A percentile compares a stretch with the other conserved stretches of the same genome.
Conservation (phyloP, 2,797 vertebrate genomes). For the Saxicola maurus region DNA sequence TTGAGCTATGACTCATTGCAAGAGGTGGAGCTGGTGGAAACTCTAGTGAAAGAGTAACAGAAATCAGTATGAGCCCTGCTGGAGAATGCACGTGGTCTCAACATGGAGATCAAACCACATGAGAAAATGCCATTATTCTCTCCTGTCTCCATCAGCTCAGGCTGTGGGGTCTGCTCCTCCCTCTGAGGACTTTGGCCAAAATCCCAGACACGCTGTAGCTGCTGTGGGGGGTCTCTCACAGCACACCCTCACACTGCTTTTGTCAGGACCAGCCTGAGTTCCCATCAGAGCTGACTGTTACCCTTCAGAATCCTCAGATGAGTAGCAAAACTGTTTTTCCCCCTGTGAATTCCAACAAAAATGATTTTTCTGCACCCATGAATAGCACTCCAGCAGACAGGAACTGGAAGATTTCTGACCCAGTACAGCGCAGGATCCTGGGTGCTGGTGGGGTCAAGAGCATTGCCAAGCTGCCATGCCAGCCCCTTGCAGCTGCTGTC, state of each 20-base stretch:
- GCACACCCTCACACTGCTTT: not conserved
- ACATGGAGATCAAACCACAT: not conserved
- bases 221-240: not conserved
- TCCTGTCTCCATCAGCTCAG: not conserved
- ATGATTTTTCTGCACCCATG: accelerated
- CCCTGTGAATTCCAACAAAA: not conserved
- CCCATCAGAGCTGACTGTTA: not conserved
- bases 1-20: not conserved
- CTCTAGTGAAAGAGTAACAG: not conserved
- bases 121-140: not conserved
- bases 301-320: not conserved
- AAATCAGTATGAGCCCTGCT: not conserved
- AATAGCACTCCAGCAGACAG: not conserved
- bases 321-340: not conserved
- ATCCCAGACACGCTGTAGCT: accelerated
- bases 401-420: not conserved
- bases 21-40: not conserved
- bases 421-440: accelerated
- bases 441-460: not conserved
- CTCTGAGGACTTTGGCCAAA: not conserved
- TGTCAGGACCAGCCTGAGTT: not conserved
- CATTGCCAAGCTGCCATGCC: not conserved
- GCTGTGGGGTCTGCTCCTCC: not conserved
- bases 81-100: not conserved
- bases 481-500: not conserved